Conservation (phyloP, 2,113 vertebrate genomes). For the Varanus komodoensis region DNA sequence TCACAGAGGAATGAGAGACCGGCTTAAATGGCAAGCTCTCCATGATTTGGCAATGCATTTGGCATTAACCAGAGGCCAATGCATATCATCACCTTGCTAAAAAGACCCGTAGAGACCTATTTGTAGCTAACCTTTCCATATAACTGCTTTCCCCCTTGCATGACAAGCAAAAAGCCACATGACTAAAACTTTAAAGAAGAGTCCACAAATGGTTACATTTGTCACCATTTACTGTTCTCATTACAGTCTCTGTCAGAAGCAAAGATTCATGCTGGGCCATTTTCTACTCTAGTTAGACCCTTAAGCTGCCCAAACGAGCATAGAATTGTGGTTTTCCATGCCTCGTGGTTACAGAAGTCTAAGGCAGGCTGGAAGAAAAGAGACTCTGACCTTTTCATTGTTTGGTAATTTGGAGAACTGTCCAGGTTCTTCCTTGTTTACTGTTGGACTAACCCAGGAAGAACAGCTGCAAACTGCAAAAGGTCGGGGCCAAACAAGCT, state of each 20-base stretch:
- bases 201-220: conserved; percentile 8
- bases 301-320: conserved; percentile 8
- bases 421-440: conserved; percentile 28
- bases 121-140: background rate
- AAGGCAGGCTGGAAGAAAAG: conserved; percentile 5
- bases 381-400: conserved; percentile 28
- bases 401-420: conserved; percentile 2
- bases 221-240: conserved; percentile 35
- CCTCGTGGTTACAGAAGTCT: background rate
- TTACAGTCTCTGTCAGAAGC: conserved; percentile 22
- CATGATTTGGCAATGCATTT: background rate
- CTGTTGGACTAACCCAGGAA: conserved; percentile 4
- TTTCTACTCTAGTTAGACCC: conserved; percentile 14
- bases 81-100: background rate
- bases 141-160: background rate
- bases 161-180: background rate
- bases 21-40: background rate
- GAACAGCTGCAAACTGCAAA: conserved; percentile 10
- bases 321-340: conserved; percentile 2
- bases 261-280: conserved; percentile 9
- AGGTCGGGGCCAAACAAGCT: background rate
- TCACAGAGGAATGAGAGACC: background rate
- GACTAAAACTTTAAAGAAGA: background rate
- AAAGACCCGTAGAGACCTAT: background rate
- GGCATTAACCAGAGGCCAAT: background rate